Evolutionary conservation across 2,797 vertebrate species (phyloP).

Genomic region (Channallabes apus): DNA sequence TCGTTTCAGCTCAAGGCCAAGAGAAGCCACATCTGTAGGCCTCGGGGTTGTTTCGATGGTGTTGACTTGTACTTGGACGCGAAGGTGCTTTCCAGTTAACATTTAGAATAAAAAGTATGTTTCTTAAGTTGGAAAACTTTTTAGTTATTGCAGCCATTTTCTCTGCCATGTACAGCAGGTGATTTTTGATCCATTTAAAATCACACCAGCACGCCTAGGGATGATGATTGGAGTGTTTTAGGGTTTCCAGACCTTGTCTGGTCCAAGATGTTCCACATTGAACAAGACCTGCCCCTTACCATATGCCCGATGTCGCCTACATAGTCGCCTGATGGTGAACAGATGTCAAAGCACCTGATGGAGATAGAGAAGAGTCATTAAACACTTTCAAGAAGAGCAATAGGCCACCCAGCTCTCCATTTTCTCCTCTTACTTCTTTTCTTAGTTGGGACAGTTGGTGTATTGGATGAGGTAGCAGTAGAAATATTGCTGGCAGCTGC

Average conservation of each 20-base stretch:
- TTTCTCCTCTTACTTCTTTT: slow-evolving; percentile 21
- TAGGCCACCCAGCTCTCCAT: slow-evolving; percentile 61
- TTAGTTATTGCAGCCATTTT: background rate
- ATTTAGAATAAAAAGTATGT: background rate
- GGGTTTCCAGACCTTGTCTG: background rate
- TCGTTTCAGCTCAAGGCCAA: slow-evolving; percentile 59
- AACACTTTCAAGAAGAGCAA: slow-evolving; percentile 13
- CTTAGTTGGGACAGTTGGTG: slow-evolving; percentile 42
- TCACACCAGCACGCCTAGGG: too few relatives aligned
- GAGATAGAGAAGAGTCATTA: slow-evolving; percentile 60
- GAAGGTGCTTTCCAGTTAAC: background rate
- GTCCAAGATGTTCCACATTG: background rate
- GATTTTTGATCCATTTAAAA: background rate
- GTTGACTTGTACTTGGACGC: background rate
- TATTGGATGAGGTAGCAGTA: slow-evolving; percentile 44
- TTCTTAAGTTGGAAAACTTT: background rate
- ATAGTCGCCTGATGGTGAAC: slow-evolving; percentile 40
- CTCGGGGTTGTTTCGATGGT: background rate
- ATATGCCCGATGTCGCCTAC: background rate
- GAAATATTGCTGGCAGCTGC: slow-evolving; percentile 69
- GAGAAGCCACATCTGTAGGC: slow-evolving; percentile 53
- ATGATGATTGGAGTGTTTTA: background rate
- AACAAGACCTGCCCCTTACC: slow-evolving; percentile 10
- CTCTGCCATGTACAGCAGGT: background rate
- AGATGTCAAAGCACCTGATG: slow-evolving; percentile 61